Base-by-base conservation (phyloP, 2,888 invertebrate species). In the Parnassius glacialis region DNA sequence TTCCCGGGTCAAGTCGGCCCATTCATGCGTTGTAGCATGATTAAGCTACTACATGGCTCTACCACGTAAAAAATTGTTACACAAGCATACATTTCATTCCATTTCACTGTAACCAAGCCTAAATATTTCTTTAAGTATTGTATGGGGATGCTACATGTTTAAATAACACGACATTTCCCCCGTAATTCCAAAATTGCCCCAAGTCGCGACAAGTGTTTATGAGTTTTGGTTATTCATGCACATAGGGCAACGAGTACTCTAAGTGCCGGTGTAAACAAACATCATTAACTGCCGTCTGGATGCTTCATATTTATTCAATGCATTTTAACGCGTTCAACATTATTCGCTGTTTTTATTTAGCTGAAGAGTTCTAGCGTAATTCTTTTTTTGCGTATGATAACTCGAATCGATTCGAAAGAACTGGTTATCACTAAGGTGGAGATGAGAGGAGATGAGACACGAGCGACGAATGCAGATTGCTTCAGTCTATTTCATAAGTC, bases 211-310 rank as follows among this genome's bases (percentile, higher is more conserved):
- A 57, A 81, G 81, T 81, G 81, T 81, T 83, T 76, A 83, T 81
- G 81, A 74, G 77, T 76, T 83, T 81, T 81, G 71, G 73, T 81
- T 80, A 83, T 83, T 83, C 78, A 83, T 80, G 62, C 65, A 65
- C 64, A 61, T 59, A 67, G 74, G 75, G 74, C 65, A 62, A 67
- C 56, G 61, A 62, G 66, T 65, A 62, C 52, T 65, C 16, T 54
- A 48, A 54, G 60, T 61, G 55, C 13, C 11, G 10, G 43, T 42
- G 52, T 57, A 62, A 60, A 57, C 44, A 64, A 16, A 25, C 41
- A 55, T 16, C 52, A 57, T 34, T 58, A 47, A 57, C 52, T 57
- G 51, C 55, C 9, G 57, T 62, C 61, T 62, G 55, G 3, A 11
- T 13, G 45, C 16, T 34, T 53, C 57, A 57, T 62, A 62, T 57